phyloP scores from a whole-genome alignment of 2,113 vertebrate genomes.

The Psephotus haematonotus region DNA sequence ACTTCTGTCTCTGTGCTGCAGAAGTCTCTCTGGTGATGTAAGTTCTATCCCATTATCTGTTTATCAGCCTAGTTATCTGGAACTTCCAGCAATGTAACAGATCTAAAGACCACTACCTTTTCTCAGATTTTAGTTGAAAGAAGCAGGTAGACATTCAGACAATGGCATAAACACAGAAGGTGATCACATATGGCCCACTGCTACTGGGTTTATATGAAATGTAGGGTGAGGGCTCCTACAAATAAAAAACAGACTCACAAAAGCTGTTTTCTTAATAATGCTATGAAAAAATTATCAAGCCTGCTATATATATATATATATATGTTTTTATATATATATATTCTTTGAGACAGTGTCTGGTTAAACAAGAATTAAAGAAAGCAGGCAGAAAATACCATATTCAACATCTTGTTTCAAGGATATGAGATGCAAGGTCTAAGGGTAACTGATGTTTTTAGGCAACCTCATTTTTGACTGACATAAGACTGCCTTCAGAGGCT shows the following conservation, averaged over 20 bases:
- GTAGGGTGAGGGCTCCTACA: background rate
- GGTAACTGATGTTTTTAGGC: background rate
- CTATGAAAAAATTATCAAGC: background rate
- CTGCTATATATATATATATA: background rate
- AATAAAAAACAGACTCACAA: background rate
- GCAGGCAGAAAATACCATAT: background rate
- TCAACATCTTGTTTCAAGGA: background rate
- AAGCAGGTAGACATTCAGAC: background rate
- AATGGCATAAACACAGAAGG: background rate
- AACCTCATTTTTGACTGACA: background rate
- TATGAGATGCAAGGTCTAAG: background rate
- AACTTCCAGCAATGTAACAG: background rate
- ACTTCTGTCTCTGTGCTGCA: background rate
- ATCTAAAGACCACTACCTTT: background rate
- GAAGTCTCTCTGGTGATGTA: background rate
- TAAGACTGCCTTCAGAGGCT: background rate
- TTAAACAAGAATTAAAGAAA: background rate
- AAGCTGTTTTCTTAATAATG: background rate
- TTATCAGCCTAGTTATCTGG: background rate
- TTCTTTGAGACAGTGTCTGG: background rate
- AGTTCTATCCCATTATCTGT: background rate
- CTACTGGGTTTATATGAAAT: fast-evolving
- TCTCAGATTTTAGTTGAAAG: background rate
- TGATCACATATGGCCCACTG: fast-evolving
- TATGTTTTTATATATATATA: too few relatives aligned